Percentiles rank a stretch among this genome's conserved stretches.
phyloP scores from a whole-genome alignment of 2,113 vertebrate genomes.

The Myrmecobius fasciatus region DNA sequence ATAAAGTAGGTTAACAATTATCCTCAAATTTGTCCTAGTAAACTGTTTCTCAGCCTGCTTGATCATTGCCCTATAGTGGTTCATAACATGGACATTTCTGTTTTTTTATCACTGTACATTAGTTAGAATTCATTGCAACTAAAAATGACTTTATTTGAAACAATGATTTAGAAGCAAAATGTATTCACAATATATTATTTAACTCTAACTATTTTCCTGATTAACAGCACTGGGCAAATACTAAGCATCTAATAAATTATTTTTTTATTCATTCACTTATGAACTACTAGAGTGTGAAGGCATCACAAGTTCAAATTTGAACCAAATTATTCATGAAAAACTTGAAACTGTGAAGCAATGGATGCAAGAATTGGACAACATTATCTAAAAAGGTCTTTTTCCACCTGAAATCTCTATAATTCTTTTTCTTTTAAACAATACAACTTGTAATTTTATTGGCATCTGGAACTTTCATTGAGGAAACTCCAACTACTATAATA shows the following conservation, averaged over 20 bases:
- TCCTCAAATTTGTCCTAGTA: slow-evolving; percentile 29
- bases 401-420: neutral
- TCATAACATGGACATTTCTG: neutral
- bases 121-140: neutral
- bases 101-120: neutral
- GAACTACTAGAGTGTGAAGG: neutral
- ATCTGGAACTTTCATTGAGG: neutral
- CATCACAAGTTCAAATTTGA: neutral
- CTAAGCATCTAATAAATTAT: neutral
- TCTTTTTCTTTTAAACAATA: neutral
- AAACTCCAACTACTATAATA: neutral
- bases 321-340: neutral
- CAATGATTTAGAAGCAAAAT: neutral
- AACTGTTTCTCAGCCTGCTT: neutral
- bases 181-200: neutral
- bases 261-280: neutral
- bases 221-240: neutral
- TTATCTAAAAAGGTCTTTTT: neutral
- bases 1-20: slow-evolving; percentile 22
- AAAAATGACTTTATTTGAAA: slow-evolving; percentile 8
- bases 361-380: neutral
- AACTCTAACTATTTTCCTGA: slow-evolving; percentile 8
- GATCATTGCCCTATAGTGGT: neutral
- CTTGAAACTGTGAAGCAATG: neutral
- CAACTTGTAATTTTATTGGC: neutral